Percentiles rank a stretch among this genome's conserved stretches.
phyloP scores from a whole-genome alignment of 2,113 vertebrate species.

The Glaucidium brasilianum region DNA sequence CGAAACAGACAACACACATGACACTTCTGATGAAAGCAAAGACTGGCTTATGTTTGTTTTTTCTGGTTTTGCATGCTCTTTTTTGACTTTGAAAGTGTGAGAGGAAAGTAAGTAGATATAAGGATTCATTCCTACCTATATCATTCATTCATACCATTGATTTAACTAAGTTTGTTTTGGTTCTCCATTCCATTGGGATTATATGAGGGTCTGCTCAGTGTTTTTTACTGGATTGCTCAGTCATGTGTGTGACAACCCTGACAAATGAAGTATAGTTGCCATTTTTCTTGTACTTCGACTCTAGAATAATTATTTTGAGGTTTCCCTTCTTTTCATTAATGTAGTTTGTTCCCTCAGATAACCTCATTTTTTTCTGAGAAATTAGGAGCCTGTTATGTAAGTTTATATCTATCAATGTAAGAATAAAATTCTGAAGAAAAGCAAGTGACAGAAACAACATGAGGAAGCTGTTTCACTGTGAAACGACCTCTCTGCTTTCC shows the following conservation, averaged over 20 bases:
- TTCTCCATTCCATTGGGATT: background rate
- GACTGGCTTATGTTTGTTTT: background rate
- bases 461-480: background rate
- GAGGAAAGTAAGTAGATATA: background rate
- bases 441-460: background rate
- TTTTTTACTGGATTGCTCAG: background rate
- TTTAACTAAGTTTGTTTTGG: background rate
- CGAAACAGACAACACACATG: background rate
- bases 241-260: background rate
- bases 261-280: background rate
- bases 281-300: background rate
- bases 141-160: background rate
- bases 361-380: background rate
- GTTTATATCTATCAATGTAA: background rate
- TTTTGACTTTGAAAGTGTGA: background rate
- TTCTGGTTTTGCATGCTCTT: background rate
- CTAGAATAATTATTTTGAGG: background rate
- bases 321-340: background rate
- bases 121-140: background rate
- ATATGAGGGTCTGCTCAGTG: background rate
- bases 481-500: background rate
- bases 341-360: background rate
- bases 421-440: background rate
- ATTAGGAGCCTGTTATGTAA: background rate
- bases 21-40: background rate